Percentiles rank a stretch among this genome's conserved stretches.
Evolutionary conservation across 2,113 vertebrate species (phyloP).

Genomic region (Thomomys bottae): DNA sequence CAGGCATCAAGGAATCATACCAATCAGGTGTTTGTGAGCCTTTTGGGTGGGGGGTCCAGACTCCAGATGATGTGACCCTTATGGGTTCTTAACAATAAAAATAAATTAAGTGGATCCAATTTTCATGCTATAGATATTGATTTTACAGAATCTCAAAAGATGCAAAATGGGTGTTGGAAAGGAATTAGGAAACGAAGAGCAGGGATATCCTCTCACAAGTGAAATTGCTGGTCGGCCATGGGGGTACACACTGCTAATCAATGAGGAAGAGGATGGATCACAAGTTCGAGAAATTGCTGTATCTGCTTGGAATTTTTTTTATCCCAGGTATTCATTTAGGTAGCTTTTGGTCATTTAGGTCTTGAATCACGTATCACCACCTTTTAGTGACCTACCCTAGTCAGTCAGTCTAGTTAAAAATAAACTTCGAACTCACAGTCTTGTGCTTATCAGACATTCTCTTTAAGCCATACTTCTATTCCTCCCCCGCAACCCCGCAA

Average conservation of each 20-base stretch:
- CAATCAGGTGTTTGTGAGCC: neutral
- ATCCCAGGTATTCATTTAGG: neutral
- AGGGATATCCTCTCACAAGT: neutral
- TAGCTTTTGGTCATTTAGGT: conserved; percentile 5
- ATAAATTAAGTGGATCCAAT: neutral
- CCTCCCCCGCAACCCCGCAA: no score
- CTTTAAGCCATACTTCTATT: no score
- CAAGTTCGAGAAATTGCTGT: neutral
- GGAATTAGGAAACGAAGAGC: neutral
- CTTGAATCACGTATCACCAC: neutral
- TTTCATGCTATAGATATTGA: conserved; percentile 30
- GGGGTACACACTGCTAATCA: no score
- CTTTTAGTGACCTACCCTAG: neutral
- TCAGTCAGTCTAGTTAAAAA: neutral
- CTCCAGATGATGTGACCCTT: neutral
- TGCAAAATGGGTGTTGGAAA: neutral
- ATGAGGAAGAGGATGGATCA: no score
- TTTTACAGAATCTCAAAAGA: neutral
- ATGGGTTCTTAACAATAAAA: neutral
- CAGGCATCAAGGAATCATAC: neutral
- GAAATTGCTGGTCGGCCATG: neutral
- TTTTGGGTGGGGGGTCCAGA: neutral
- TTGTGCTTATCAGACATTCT: no score
- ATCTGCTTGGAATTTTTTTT: neutral
- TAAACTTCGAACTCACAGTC: no score